These are phyloP conservation scores for Taxidea taxus DNA, from an alignment of 2,113 vertebrate genomes.

Conservation along the genomic window DNA sequence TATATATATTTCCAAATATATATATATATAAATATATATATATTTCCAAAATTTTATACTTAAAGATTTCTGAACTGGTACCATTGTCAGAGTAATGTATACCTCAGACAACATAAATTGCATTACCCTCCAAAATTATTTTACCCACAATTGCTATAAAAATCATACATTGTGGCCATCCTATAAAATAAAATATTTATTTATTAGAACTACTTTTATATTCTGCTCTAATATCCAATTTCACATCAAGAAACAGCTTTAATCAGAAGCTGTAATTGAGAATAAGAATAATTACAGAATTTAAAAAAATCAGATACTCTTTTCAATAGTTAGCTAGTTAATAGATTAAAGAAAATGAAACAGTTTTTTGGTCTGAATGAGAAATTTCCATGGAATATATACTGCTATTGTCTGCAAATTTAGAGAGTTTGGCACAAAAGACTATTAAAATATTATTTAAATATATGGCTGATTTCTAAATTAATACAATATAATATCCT, in stretches of 20 bases:
- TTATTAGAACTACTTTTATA: slow-evolving; percentile 15
- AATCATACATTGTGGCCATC: neutral
- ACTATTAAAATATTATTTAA: slow-evolving; percentile 20
- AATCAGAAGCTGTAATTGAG: neutral
- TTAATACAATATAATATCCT: neutral
- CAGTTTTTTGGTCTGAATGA: neutral
- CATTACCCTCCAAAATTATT: neutral
- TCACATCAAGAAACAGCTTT: neutral
- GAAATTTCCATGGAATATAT: neutral
- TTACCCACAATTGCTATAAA: slow-evolving; percentile 35
- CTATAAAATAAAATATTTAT: slow-evolving; percentile 10
- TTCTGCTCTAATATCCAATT: neutral
- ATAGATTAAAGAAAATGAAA: neutral
- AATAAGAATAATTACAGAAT: slow-evolving; percentile 2
- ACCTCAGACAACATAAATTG: neutral
- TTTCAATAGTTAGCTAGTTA: neutral
- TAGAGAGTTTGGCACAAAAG: neutral
- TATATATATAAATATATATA: too few species aligned
- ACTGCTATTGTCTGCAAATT: neutral
- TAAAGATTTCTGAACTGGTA: slow-evolving; percentile 8
- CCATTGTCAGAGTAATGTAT: neutral
- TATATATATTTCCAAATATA: too few species aligned
- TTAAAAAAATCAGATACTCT: neutral
- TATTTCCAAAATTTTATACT: slow-evolving; percentile 28
- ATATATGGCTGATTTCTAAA: neutral